These are phyloP conservation scores for Ophthalmolycus amberensis DNA, from an alignment of 2,113 vertebrate genomes.

Conservation along the genomic window DNA sequence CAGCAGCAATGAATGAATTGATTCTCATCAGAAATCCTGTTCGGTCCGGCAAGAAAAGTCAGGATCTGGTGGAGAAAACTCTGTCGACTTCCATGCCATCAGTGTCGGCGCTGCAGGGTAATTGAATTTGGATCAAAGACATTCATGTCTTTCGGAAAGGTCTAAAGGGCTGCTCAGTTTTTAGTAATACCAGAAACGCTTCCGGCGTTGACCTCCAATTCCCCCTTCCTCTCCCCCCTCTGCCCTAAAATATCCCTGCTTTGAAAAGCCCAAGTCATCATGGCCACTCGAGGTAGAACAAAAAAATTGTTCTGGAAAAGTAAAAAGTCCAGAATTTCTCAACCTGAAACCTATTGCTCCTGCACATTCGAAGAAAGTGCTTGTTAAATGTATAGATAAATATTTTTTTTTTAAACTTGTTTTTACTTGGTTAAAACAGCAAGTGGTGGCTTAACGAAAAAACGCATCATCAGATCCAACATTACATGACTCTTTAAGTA, in stretches of 20 bases:
- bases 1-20: background rate
- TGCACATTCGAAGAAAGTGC: background rate
- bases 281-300: conserved; percentile 4
- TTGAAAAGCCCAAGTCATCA: conserved; percentile 46
- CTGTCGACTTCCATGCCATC: conserved; percentile 17
- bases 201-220: conserved; percentile 65
- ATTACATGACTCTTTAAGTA: background rate
- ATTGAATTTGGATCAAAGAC: conserved; percentile 78
- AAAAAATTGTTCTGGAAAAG: conserved; percentile 15
- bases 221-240: conserved; percentile 21
- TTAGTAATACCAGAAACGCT: conserved; percentile 79
- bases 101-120: conserved; percentile 40
- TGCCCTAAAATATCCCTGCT: conserved; percentile 43
- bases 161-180: conserved; percentile 70
- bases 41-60: background rate
- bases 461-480: background rate
- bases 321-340: background rate
- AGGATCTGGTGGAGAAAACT: conserved; percentile 23
- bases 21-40: conserved; percentile 11
- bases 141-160: conserved; percentile 62
- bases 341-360: conserved; percentile 15
- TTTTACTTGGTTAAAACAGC: background rate
- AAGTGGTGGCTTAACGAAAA: background rate
- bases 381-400: background rate
- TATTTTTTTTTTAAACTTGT: background rate